Conservation (phyloP, 1,140 invertebrate species). For the Drosophila takahashii region DNA sequence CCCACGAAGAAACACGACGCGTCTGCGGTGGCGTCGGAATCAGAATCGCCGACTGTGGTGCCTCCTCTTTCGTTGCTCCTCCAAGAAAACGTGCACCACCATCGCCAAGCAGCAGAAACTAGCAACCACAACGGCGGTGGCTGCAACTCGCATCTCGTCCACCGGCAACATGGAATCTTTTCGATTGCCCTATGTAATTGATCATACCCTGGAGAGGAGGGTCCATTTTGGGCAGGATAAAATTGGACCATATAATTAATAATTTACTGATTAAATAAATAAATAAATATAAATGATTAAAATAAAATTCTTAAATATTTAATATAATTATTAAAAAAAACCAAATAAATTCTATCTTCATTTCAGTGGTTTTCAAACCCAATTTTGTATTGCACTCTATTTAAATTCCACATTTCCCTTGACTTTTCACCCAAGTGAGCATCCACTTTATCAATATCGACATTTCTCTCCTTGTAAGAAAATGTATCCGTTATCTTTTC, state of each 20-base stretch:
- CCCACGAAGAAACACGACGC: slow-evolving; percentile 77
- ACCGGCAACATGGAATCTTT: slow-evolving; percentile 45
- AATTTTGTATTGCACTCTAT: too few relatives aligned
- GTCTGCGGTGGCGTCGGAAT: slow-evolving; percentile 63
- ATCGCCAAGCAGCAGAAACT: slow-evolving; percentile 1
- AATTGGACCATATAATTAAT: not conserved
- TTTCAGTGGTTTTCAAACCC: too few relatives aligned
- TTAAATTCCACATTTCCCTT: too few relatives aligned
- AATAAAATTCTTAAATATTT: too few relatives aligned
- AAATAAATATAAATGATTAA: too few relatives aligned
- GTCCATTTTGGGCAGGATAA: not conserved
- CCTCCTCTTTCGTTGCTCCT: slow-evolving; percentile 20
- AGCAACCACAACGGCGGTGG: slow-evolving; percentile 14
- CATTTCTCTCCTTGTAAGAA: too few relatives aligned
- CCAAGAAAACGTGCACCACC: slow-evolving; percentile 38
- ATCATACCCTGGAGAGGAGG: slow-evolving; percentile 28
- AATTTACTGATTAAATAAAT: too few relatives aligned
- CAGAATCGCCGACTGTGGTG: slow-evolving; percentile 52
- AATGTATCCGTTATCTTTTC: too few relatives aligned
- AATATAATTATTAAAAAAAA: too few relatives aligned
- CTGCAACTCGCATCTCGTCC: slow-evolving; percentile 30
- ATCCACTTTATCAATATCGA: too few relatives aligned
- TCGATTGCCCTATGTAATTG: slow-evolving; percentile 48
- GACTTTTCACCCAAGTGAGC: too few relatives aligned
- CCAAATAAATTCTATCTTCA: too few relatives aligned